These are phyloP conservation scores for Aphodius sticticus DNA, from an alignment of 2,888 invertebrate genomes.

Conservation along the genomic window DNA sequence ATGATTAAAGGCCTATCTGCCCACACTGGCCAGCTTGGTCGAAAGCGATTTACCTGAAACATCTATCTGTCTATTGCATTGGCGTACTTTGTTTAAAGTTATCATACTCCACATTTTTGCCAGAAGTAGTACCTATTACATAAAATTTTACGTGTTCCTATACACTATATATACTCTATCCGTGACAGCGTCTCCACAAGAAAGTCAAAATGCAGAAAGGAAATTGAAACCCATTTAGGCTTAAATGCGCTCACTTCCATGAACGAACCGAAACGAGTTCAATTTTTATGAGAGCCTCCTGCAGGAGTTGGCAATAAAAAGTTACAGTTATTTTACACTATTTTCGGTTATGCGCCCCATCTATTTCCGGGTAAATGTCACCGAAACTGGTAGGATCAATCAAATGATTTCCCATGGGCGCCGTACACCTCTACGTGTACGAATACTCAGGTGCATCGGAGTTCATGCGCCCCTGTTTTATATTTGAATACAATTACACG, in stretches of 20 bases:
- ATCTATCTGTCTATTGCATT: no score
- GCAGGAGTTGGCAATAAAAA: constrained; percentile 26
- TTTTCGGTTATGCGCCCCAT: constrained; percentile 29
- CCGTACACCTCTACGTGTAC: constrained; percentile 38
- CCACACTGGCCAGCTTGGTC: no score
- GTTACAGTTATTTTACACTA: constrained; percentile 34
- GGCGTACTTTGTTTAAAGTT: no score
- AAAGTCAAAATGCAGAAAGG: constrained; percentile 12
- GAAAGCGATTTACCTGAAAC: no score
- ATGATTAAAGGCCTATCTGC: no score
- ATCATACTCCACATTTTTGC: no score
- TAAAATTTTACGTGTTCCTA: not conserved
- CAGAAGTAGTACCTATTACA: not conserved
- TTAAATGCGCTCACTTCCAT: constrained; percentile 8
- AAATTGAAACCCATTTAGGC: constrained; percentile 17
- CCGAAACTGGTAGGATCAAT: constrained; percentile 43
- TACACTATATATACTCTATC: not conserved
- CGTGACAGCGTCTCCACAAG: not conserved
- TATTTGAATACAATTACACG: constrained; percentile 44
- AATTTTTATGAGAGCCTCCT: constrained; percentile 12
- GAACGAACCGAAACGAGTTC: constrained; percentile 10
- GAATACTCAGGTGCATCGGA: constrained; percentile 38
- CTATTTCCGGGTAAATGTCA: constrained; percentile 29
- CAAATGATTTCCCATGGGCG: constrained; percentile 49
- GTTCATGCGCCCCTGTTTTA: constrained; percentile 37